Percentiles rank a stretch among this genome's conserved stretches.
Conservation (phyloP, 2,888 invertebrate species). For the Osmoderma eremita region DNA sequence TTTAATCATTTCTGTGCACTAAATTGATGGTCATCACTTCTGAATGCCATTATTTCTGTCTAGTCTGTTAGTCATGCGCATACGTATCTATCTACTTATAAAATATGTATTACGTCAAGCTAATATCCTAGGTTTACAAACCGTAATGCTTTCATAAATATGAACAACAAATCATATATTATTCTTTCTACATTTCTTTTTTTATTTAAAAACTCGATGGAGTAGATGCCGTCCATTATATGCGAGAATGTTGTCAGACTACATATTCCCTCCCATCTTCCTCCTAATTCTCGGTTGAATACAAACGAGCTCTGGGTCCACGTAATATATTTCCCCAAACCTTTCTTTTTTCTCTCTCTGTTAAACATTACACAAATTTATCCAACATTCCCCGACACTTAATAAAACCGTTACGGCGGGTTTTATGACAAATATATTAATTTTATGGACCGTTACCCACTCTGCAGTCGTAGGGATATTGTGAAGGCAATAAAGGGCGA, state of each 20-base stretch:
- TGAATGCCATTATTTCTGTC: too few species aligned
- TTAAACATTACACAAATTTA: constrained; percentile 14
- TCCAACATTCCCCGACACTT: constrained; percentile 13
- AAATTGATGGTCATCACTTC: too few species aligned
- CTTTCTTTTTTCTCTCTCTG: not conserved
- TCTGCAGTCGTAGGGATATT: not conserved
- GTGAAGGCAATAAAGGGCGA: not conserved
- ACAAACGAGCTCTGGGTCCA: not conserved
- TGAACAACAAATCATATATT: too few species aligned
- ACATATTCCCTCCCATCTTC: not conserved
- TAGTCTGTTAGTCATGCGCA: too few species aligned
- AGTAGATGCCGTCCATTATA: too few species aligned
- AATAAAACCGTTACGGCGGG: constrained; percentile 26
- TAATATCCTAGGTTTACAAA: too few species aligned
- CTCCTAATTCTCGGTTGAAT: not conserved
- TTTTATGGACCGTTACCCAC: constrained; percentile 21
- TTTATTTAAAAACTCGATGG: too few species aligned
- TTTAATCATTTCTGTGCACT: too few species aligned
- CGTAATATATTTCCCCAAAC: constrained; percentile 5
- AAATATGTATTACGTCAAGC: too few species aligned
- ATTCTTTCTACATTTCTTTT: too few species aligned
- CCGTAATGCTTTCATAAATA: too few species aligned
- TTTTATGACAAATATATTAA: constrained; percentile 32
- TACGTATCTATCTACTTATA: too few species aligned
- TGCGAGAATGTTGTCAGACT: not conserved